These are phyloP conservation scores for Lasius fuliginosus DNA, from an alignment of 2,888 invertebrate species.

Conservation along the genomic window DNA sequence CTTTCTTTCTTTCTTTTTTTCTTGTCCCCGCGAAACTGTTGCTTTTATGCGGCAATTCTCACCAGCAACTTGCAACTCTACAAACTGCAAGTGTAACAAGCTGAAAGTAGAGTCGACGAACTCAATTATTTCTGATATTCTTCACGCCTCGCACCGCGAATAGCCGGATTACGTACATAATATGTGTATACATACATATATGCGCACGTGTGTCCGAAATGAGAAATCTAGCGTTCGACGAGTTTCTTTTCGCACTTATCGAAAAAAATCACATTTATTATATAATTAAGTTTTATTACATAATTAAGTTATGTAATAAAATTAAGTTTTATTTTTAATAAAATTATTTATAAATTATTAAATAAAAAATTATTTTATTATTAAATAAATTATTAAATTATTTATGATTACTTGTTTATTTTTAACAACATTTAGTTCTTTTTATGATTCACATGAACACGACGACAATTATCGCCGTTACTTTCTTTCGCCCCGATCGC, in stretches of 20 bases:
- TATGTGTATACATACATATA: neutral
- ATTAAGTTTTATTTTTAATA: too few species aligned
- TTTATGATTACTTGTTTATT: too few species aligned
- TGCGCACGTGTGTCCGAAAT: conserved; percentile 2
- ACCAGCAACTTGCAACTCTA: conserved; percentile 50
- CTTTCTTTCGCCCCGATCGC: conserved; percentile 58
- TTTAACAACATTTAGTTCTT: too few species aligned
- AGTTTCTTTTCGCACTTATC: neutral
- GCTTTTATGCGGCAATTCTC: conserved; percentile 57
- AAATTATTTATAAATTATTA: too few species aligned
- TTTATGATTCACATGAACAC: neutral
- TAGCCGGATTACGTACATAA: neutral
- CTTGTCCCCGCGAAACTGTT: conserved; percentile 27
- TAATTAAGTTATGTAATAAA: too few species aligned
- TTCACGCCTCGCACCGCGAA: conserved; percentile 55
- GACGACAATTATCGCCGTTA: conserved; percentile 66
- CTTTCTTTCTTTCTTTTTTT: conserved; percentile 22
- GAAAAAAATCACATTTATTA: neutral
- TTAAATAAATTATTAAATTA: too few species aligned
- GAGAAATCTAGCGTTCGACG: conserved; percentile 4
- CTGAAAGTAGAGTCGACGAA: conserved; percentile 65
- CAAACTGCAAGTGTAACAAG: conserved; percentile 67
- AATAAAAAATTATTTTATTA: too few species aligned
- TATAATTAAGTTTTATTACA: too few species aligned
- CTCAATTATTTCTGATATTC: conserved; percentile 75